Evolutionary conservation across 2,888 invertebrate species (phyloP).

Genomic region (Ormyrus pomaceus): DNA sequence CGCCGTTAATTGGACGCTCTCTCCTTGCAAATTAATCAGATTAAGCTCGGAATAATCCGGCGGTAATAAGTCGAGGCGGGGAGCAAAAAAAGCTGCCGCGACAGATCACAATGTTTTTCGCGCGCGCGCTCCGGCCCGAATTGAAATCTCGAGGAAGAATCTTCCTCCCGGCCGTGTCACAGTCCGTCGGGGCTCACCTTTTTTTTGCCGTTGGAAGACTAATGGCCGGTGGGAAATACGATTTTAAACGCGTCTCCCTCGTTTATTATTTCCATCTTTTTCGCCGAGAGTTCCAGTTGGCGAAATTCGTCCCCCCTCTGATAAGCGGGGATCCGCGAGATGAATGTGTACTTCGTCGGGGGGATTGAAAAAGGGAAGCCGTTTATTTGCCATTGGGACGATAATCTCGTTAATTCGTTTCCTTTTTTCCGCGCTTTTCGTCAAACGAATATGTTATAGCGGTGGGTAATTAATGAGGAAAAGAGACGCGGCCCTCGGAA

Average conservation of each 20-base stretch:
- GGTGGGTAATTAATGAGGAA: not conserved
- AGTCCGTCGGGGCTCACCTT: not conserved
- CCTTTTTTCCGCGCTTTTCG: not conserved
- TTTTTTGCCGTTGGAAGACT: not conserved
- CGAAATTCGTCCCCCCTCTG: not conserved
- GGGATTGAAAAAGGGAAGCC: not conserved
- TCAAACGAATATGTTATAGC: not conserved
- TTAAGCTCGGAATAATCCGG: slow-evolving; percentile 33
- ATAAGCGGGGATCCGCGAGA: slow-evolving; percentile 8
- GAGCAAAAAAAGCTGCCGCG: not conserved
- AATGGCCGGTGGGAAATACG: slow-evolving; percentile 7
- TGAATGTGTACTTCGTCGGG: not conserved
- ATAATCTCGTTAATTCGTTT: not conserved
- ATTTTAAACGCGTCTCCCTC: not conserved
- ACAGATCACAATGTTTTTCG: not conserved
- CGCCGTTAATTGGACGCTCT: slow-evolving; percentile 37
- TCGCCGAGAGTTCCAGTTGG: not conserved
- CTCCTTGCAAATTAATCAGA: slow-evolving; percentile 31
- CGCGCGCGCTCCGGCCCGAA: not conserved
- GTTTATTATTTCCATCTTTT: not conserved
- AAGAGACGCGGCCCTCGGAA: not conserved
- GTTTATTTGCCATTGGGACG: not conserved
- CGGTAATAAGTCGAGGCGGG: slow-evolving; percentile 20
- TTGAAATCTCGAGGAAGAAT: slow-evolving; percentile 4
- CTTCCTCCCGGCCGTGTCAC: not conserved